Percentiles rank a stretch among this genome's conserved stretches.
phyloP scores from a whole-genome alignment of 2,888 invertebrate genomes.

The Mimachlamys varia region DNA sequence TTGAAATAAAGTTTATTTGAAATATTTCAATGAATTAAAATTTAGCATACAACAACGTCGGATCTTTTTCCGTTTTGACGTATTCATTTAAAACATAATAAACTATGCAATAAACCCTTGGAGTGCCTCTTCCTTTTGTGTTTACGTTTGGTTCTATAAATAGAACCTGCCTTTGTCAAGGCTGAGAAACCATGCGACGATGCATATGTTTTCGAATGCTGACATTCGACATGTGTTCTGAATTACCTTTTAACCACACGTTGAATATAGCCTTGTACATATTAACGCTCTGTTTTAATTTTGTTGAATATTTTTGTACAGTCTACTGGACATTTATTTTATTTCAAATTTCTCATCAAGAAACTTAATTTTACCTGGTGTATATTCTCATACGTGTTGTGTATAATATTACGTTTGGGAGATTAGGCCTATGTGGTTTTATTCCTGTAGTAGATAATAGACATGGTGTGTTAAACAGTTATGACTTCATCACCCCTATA shows the following conservation, averaged over 20 bases:
- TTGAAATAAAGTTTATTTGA: neutral
- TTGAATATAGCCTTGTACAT: neutral
- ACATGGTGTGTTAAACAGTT: no score
- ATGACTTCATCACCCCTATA: no score
- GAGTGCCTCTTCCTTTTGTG: slow-evolving; percentile 29
- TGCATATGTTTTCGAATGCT: slow-evolving; percentile 29
- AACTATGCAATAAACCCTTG: neutral
- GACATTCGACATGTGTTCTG: slow-evolving; percentile 9
- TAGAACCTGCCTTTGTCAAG: slow-evolving; percentile 23
- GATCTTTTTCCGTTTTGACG: neutral
- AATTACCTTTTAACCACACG: neutral
- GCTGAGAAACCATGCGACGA: slow-evolving; percentile 36
- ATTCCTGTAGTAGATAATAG: no score
- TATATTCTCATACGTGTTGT: no score
- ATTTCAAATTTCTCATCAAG: no score
- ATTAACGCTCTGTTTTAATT: no score
- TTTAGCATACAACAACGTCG: neutral
- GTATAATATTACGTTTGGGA: no score
- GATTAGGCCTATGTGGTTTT: no score
- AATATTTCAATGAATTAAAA: neutral
- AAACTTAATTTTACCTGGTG: no score
- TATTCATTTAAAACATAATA: neutral
- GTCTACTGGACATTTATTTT: no score
- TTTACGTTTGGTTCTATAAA: slow-evolving; percentile 34
- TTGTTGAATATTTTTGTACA: no score